Conservation (phyloP, 2,888 invertebrate species). For the Odontothrips loti region DNA sequence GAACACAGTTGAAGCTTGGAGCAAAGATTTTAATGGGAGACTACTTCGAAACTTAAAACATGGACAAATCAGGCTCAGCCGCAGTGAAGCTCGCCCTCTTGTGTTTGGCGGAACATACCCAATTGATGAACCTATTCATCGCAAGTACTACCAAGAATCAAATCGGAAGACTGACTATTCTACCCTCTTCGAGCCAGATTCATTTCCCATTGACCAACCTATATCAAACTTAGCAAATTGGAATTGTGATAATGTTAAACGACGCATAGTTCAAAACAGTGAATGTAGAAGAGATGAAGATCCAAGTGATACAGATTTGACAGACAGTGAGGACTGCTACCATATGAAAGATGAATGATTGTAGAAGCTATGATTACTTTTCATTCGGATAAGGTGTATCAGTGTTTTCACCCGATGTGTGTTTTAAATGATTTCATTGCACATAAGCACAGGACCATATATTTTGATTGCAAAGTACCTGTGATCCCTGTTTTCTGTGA, state of each 20-base stretch:
- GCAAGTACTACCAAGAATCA: background rate
- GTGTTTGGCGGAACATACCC: constrained; percentile 84
- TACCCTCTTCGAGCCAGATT: background rate
- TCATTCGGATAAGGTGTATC: background rate
- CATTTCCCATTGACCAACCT: constrained; percentile 54
- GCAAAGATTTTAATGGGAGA: constrained; percentile 17
- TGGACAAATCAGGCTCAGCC: background rate
- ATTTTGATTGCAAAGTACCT: background rate
- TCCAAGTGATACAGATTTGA: background rate
- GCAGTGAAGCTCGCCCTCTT: constrained; percentile 51
- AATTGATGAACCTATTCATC: constrained; percentile 55
- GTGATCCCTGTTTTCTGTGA: background rate
- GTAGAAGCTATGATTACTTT: background rate
- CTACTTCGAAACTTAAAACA: constrained; percentile 16
- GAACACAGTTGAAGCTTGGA: constrained; percentile 16
- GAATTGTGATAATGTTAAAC: constrained; percentile 5
- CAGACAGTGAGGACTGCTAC: background rate
- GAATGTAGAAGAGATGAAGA: background rate
- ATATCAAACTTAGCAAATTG: constrained; percentile 8
- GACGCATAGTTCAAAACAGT: background rate
- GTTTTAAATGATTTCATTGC: no score
- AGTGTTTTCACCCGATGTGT: background rate
- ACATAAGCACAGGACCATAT: background rate
- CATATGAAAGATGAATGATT: background rate
- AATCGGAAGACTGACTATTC: background rate